Conservation (phyloP, 2,797 vertebrate genomes). For the Alcedo quadribrachys region DNA sequence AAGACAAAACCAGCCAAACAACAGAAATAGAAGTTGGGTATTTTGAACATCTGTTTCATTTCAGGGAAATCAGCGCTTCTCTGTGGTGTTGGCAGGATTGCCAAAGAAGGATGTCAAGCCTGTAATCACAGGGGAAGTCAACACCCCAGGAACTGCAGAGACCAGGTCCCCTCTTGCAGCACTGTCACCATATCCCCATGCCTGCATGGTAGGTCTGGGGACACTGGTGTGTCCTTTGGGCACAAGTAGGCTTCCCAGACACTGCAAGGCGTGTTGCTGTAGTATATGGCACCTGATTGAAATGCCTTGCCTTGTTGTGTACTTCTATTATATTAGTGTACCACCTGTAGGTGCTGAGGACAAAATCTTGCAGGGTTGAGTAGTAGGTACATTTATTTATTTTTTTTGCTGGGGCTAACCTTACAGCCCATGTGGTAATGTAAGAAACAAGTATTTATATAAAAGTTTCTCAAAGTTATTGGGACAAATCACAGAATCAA, state of each 20-base stretch:
- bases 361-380: not conserved
- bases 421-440: not conserved
- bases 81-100: not conserved
- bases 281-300: not conserved
- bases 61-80: not conserved
- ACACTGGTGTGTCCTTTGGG: not conserved
- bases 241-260: not conserved
- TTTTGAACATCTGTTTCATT: not conserved
- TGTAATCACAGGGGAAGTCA: not conserved
- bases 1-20: not conserved
- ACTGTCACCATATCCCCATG: not conserved
- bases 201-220: not conserved
- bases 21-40: not conserved
- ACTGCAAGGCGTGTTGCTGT: not conserved
- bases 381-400: not conserved
- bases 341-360: not conserved
- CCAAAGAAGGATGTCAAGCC: not conserved
- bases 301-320: not conserved
- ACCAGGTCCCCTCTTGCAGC: accelerated
- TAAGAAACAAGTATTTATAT: not conserved
- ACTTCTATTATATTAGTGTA: not conserved
- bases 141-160: accelerated
- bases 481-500: not conserved
- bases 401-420: not conserved
- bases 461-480: not conserved